Percentiles rank a stretch among this genome's conserved stretches.
These are phyloP conservation scores for Phrynocephalus forsythii DNA, from an alignment of 2,797 vertebrate species.

Conservation along the genomic window DNA sequence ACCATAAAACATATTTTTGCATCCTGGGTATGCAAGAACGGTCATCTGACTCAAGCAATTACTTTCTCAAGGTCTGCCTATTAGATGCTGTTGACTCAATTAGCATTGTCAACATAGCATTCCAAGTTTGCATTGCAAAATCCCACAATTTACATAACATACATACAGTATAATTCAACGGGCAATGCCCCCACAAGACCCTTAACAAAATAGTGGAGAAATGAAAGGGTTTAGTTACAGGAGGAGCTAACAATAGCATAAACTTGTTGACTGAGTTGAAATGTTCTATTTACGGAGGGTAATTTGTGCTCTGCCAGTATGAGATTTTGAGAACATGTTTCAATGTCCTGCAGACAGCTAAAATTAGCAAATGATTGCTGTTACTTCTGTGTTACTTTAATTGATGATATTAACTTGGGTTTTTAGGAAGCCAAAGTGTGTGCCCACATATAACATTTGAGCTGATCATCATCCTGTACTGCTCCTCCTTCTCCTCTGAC, in stretches of 20 bases:
- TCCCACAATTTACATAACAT: neutral
- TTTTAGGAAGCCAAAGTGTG: neutral
- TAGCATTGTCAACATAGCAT: neutral
- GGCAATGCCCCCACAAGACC: neutral
- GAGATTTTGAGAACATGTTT: conserved; percentile 18
- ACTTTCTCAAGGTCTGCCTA: neutral
- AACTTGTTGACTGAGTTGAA: conserved; percentile 29
- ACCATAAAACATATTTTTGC: conserved; percentile 1
- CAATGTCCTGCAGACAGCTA: conserved; percentile 24
- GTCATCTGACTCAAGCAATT: neutral
- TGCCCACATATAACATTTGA: neutral
- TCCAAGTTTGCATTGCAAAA: neutral
- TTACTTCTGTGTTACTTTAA: conserved; percentile 11
- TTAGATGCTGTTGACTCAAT: neutral
- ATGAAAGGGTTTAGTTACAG: conserved; percentile 26
- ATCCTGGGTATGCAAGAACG: neutral
- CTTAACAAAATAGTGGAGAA: conserved; percentile 23
- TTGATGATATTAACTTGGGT: conserved; percentile 3
- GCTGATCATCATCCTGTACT: neutral
- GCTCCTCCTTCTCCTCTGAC: neutral
- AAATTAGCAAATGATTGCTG: conserved; percentile 27
- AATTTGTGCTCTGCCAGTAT: conserved; percentile 20
- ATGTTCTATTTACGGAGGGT: conserved; percentile 34
- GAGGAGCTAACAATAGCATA: conserved; percentile 36
- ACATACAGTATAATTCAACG: neutral